Evolutionary conservation across 2,888 invertebrate genomes (phyloP), one percentile per base, ranked within the genome.

Genomic region (Tubiluchus corallicola): DNA sequence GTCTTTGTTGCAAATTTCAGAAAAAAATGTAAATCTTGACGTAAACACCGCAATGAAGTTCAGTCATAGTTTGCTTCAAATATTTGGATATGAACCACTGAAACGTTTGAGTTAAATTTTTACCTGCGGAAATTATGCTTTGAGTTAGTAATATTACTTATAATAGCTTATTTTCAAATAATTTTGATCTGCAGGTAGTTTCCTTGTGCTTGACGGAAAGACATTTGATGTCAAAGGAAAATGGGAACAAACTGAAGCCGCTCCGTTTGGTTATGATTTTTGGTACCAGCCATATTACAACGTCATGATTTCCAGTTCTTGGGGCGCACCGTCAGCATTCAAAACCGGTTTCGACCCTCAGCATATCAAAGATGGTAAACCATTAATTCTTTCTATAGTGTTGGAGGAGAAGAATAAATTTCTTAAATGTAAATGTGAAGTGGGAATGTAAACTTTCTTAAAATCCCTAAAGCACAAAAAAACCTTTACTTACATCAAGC

Each of bases 211-310:
- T 52, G 87, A 94, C 66, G 75, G 79, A 16, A 72, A 80, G 55
- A 77, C 76, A 1, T 79, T 87, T 57, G 68, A 77, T 57, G 67
- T 78, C 44, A 81, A 74, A 70, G 79, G 58, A 2, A 61, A 52
- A 45, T 69, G 69, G 69, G 58, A 60, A n/a, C 47, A 48, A 2
- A 48, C 49, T 3, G 41, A 44, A 2, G 37, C 52, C 1, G 52
- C 53, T 4, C 50, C 53, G 9, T 59, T 81, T 53, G 85, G 85
- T 3, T 96, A 96, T 62, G 94, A 96, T 63, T 96, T 83, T 62
- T 94, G 94, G 94, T 94, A 94, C 62, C 92, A 96, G 60, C 94
- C 94, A 0, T 74, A 82, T 55, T 79, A 80, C 55, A 83, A 96
- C 64, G 74, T 83, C 0, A 81, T 98, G 77, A 70, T 90, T 17